Base-by-base conservation (phyloP, 2,888 invertebrate genomes). In the Spicauda simplicius region DNA sequence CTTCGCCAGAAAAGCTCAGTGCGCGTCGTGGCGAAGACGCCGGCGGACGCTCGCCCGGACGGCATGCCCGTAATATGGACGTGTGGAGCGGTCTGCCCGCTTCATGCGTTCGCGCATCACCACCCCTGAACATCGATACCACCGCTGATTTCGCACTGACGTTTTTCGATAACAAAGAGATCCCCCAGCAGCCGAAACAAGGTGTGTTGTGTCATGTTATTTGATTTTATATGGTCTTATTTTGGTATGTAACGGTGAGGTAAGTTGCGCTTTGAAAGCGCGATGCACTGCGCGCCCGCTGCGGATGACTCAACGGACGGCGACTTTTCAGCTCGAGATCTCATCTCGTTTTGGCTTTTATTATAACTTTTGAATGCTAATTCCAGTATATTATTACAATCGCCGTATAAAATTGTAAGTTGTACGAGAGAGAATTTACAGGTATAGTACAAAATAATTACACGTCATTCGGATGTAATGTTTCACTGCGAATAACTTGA, bases 121-220 rank as follows among this genome's bases (percentile, higher is more conserved):
- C 80, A 91, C 94, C 83, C 93, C 95, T 85, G 94, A 95, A 95
- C 80, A 96, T 96, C 88, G 96, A 96, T 87, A 95, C 96, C 76
- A 95, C 95, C 82, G 95, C 96, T 74, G 96, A 97, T 86, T 97
- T 97, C 88, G 96, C 97, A 88, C 94, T 97, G 82, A 95, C 96
- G 86, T 97, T 97, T 92, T 97, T 97, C 93, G 96, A 97, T 87
- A 91, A 90, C 72, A 94, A 94, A 71, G 96, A 96, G 79, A 84
- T 92, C 75, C 86, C 92, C 73, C 84, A 91, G 73, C 83, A 82
- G 78, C 82, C 80, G 70, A 84, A 85, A 77, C 82, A 85, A 91
- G 87, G 90, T 90, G 77, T 77, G 85, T 79, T 72, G 56, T 70
- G 64, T 67, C 63, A 60, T 62, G 64, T 69, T 52, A 66, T 65